Evolutionary conservation across 2,888 invertebrate genomes (phyloP).

Genomic region (Philhelius pedissequus): DNA sequence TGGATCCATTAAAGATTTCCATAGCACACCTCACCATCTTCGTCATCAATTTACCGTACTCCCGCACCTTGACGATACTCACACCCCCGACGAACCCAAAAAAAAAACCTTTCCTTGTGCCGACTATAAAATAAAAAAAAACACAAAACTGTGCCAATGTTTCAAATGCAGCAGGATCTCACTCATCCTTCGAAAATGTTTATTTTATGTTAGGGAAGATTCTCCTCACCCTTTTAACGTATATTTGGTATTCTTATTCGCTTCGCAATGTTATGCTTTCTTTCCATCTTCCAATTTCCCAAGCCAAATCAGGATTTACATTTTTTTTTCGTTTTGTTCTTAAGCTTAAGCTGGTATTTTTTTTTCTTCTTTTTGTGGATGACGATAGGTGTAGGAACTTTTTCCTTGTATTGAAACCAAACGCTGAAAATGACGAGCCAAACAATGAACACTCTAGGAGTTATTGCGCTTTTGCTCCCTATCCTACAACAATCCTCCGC

Average conservation of each 20-base stretch:
- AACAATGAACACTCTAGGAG: slow-evolving; percentile 52
- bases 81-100: too few species aligned
- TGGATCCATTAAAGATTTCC: slow-evolving; percentile 33
- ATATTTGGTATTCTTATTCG: slow-evolving; percentile 47
- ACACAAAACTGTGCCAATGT: slow-evolving; percentile 31
- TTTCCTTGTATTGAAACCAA: slow-evolving; percentile 32
- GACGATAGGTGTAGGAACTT: slow-evolving; percentile 20
- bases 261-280: slow-evolving; percentile 28
- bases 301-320: slow-evolving; percentile 53
- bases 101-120: neutral
- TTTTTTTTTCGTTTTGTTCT: slow-evolving; percentile 32
- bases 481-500: neutral
- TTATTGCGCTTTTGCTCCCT: slow-evolving; percentile 46
- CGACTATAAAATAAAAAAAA: slow-evolving; percentile 56
- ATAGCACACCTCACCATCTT: neutral
- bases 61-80: slow-evolving; percentile 5
- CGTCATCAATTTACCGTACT: slow-evolving; percentile 6
- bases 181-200: slow-evolving; percentile 63
- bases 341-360: slow-evolving; percentile 22
- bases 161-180: slow-evolving; percentile 10
- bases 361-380: neutral
- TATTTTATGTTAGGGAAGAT: slow-evolving; percentile 45
- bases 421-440: slow-evolving; percentile 50
- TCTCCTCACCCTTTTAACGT: slow-evolving; percentile 24
- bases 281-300: slow-evolving; percentile 29